Conservation (phyloP, 2,888 invertebrate species). For the Noctua comes region DNA sequence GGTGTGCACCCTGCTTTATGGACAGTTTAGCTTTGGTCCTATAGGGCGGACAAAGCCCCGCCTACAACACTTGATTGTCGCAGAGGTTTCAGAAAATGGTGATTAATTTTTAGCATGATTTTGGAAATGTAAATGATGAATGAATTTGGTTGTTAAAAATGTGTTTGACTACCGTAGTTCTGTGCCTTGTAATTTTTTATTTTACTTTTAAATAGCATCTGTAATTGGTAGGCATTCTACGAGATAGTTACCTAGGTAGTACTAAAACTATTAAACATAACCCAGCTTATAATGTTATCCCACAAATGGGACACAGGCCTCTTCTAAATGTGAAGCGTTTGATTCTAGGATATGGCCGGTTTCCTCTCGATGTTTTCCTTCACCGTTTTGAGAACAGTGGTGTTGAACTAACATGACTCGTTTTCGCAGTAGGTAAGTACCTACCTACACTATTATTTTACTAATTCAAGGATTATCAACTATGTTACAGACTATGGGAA, state of each 20-base stretch:
- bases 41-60: constrained; percentile 73
- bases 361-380: not conserved
- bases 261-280: not conserved
- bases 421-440: not conserved
- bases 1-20: constrained; percentile 70
- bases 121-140: not conserved
- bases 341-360: not conserved
- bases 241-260: not conserved
- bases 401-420: not conserved
- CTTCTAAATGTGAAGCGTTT: not conserved
- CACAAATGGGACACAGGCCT: not conserved
- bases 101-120: constrained; percentile 11
- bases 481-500: not conserved
- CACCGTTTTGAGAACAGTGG: not conserved
- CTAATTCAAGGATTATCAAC: not conserved
- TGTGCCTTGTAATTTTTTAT: not conserved
- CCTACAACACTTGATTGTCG: constrained; percentile 71
- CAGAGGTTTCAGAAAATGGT: constrained; percentile 24
- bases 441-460: not conserved
- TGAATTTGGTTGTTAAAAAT: not conserved
- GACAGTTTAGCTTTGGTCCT: constrained; percentile 35
- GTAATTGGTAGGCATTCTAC: not conserved
- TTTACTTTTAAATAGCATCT: too few relatives aligned
- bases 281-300: not conserved
- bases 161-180: not conserved